Conservation (phyloP, 2,113 vertebrate species). For the Columba livia region DNA sequence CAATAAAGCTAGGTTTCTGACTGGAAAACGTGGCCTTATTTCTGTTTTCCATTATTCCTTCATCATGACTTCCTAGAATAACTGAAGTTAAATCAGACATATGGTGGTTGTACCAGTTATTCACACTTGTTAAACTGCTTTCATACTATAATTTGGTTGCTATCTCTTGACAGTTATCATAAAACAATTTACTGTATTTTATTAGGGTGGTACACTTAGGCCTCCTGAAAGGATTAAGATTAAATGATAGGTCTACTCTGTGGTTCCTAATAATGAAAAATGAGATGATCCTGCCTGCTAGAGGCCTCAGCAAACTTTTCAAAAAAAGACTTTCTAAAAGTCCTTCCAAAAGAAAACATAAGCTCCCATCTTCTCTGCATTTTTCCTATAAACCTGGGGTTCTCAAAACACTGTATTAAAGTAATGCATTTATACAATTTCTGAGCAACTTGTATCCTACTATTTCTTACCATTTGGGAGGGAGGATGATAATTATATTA, state of each 20-base stretch:
- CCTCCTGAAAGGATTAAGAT: background rate
- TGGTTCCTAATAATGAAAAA: background rate
- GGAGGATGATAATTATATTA: background rate
- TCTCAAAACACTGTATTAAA: background rate
- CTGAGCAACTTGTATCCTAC: background rate
- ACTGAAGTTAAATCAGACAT: background rate
- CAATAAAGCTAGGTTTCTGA: background rate
- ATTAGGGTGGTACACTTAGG: background rate
- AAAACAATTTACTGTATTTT: background rate
- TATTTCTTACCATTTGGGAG: background rate
- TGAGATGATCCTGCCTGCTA: background rate
- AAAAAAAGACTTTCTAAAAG: background rate
- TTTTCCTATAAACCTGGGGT: background rate
- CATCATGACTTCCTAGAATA: background rate
- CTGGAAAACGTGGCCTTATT: background rate
- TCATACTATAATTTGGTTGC: background rate
- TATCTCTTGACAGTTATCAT: background rate
- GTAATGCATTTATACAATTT: background rate
- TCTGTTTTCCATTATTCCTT: background rate
- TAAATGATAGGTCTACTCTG: background rate
- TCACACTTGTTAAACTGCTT: background rate
- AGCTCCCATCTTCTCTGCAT: background rate
- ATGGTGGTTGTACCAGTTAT: background rate
- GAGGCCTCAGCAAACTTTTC: background rate
- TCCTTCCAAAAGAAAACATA: background rate